Evolutionary conservation across 2,888 invertebrate species (phyloP), one percentile per base, ranked within the genome.

Genomic region (Agonopterix arenella): DNA sequence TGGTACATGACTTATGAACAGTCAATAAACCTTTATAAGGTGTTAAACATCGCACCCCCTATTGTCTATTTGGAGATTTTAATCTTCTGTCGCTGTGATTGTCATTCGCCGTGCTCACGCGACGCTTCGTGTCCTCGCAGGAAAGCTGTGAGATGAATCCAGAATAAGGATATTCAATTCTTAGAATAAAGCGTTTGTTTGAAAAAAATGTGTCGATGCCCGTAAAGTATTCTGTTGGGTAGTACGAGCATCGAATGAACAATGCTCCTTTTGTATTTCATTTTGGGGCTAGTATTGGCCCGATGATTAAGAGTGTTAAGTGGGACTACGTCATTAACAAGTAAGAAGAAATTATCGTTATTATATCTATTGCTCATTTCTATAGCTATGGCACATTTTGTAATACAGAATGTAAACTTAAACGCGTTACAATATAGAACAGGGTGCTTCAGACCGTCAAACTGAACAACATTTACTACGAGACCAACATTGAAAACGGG

Each of bases 161-260:
- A 68, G 78, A 83, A 77, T 80, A 73, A 65, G 63, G 61, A 53
- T 50, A 59, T 54, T 49, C 37, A 13, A 41, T 72, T 71, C 65
- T 74, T 40, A 46, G 70, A 61, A 70, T 66, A 69, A 45, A 55
- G 58, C 52, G 55, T 54, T 58, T 60, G 61, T 63, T 57, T 66
- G 59, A 66, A 73, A 80, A n/a, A 80, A 80, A 76, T 70, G 66
- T 76, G 76, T 73, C 70, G 68, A 74, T 60, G 62, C 61, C 62
- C 68, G 78, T 78, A 79, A 80, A 78, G 66, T 74, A 73, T 73
- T 72, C 61, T 60, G 58, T 52, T 51, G 28, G 28, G 28, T 28
- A 28, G 28, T 28, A 28, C 28, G 28, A 28, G 28, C 48, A 54
- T 48, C 47, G 77, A 73, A 80, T 73, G 16, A 9, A 46, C 37